phyloP scores from a whole-genome alignment of 1,140 invertebrate genomes.

The Zophobas atratus region DNA sequence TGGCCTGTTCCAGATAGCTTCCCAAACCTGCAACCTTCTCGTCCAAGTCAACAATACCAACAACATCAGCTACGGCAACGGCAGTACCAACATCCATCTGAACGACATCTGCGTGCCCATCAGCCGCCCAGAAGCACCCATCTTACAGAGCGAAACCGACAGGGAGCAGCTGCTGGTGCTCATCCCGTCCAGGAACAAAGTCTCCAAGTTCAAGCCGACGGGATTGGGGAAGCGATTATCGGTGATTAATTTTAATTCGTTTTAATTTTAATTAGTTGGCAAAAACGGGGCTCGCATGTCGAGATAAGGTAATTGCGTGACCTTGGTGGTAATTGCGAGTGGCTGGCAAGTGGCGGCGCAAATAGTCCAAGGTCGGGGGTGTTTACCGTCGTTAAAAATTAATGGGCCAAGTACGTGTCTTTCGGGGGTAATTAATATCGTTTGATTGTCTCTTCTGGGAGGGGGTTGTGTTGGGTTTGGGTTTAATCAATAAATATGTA shows the following conservation, averaged over 20 bases:
- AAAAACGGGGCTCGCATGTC: background rate
- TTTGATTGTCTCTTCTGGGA: too few species aligned
- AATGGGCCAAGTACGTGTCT: too few species aligned
- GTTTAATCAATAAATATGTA: too few species aligned
- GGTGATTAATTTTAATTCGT: constrained; percentile 55
- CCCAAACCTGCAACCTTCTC: constrained; percentile 80
- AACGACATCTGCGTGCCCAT: constrained; percentile 58
- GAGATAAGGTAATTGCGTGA: background rate
- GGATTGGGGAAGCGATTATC: constrained; percentile 62
- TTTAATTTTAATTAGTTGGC: background rate
- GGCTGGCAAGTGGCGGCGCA: too few species aligned
- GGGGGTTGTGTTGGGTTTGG: too few species aligned
- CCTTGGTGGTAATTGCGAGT: background rate
- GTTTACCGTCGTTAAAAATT: too few species aligned
- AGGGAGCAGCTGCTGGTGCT: constrained; percentile 64
- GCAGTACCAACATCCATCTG: constrained; percentile 75
- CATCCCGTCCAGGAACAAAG: constrained; percentile 59
- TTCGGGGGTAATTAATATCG: too few species aligned
- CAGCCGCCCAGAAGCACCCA: background rate
- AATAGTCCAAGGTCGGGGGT: too few species aligned
- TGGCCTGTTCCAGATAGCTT: constrained; percentile 80
- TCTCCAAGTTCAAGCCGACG: constrained; percentile 49
- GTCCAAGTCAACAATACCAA: constrained; percentile 83
- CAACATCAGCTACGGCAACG: constrained; percentile 79
- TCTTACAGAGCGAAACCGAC: constrained; percentile 47